Base-by-base conservation (phyloP, 64 coral and sea anemone genomes). In the Platygyra sinensis region DNA sequence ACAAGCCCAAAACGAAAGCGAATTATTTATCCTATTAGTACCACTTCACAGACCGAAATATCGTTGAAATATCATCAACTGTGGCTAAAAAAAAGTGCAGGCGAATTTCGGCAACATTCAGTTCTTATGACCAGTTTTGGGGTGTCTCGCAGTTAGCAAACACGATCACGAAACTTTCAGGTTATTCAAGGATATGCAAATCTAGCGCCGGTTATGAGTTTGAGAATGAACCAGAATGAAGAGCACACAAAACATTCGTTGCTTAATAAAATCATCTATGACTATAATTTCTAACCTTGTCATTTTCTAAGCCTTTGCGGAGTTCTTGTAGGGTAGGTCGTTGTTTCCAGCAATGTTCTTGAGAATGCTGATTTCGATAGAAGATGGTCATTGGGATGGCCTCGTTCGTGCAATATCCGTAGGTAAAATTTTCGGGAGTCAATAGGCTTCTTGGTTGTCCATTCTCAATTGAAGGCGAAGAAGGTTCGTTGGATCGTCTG, bases 361-460 rank as follows among this genome's bases (percentile, higher is more conserved):
- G 95, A 15, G 82, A 88, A 59, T 97, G 76, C 49, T 94, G 88
- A 77, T 90, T 91, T 17, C 95, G 95, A 79, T 96, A 96, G 62
- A 96, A 96, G 33, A 96, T 88, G 72, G 94, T 96, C 94, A 93
- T 96, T 8, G 94, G 95, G 3, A 97, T 92, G 31, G 95, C 95
- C 57, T 97, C 95, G 62, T 97, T 94, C 0, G 95, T 97, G 31
- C 83, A 83, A 42, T 97, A 97, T 4, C 91, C 91, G 7, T 10
- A 38, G 8, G 33, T 71, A 30, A 84, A 84, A 31, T 84, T 62
- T 24, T 72, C 62, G 5, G 62, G 36, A 3, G 33, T 63, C 19
- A 8, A 2, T 3, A 61, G 80, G 19, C 80, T 83, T 83, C 38
- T 29, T 33, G 79, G 79, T 55, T 62, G 14, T 33, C 1, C 15